Evolutionary conservation across 2,113 vertebrate genomes (phyloP), one percentile per base, ranked within the genome.

Genomic region (Cavia aperea): DNA sequence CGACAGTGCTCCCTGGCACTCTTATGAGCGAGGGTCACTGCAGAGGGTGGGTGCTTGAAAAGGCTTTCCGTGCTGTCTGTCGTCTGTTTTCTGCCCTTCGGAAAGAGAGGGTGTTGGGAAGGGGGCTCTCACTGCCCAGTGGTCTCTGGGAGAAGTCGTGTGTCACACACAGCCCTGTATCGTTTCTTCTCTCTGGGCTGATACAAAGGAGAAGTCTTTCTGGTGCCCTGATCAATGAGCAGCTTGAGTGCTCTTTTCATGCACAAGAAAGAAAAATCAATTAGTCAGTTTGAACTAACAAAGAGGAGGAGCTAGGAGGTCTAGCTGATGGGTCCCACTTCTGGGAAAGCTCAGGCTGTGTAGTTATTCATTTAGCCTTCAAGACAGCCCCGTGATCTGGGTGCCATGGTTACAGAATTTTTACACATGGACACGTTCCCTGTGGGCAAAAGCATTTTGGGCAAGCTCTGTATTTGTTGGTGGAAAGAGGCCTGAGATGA

Each of bases 191-290:
- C 82, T 92, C 83, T 65, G 43, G 68, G 93, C 89, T 79, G 26
- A 90, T 15, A 81, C 88, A 94, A 75, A 94, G 73, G 92, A 92
- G 88, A 92, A 78, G 72, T 58, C 90, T 81, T 95, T 94, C 78
- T 43, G 54, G 46, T 21, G 33, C 93, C 62, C 54, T 6, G 46
- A 92, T 95, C 94, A 82, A 92, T 95, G 83, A 70, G 60, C 60
- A 81, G 89, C 89, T 82, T 49, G 54, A 73, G 86, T 77, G 19
- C 58, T 51, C 84, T 93, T 96, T 90, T 82, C 62, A 81, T 92
- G 84, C 63, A n/a, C 68, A 70, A 15, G 90, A 63, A 95, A 96
- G 13, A 93, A 81, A 95, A 96, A 91, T 95, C 94, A 95, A 92
- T 96, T 90, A 95, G 86, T 91, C 43, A 94, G 68, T 85, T 91